Evolutionary conservation across 92 coral and sea anemone species (phyloP), one percentile per base, ranked within the genome.

Genomic region (Anthopleura xanthogrammica): DNA sequence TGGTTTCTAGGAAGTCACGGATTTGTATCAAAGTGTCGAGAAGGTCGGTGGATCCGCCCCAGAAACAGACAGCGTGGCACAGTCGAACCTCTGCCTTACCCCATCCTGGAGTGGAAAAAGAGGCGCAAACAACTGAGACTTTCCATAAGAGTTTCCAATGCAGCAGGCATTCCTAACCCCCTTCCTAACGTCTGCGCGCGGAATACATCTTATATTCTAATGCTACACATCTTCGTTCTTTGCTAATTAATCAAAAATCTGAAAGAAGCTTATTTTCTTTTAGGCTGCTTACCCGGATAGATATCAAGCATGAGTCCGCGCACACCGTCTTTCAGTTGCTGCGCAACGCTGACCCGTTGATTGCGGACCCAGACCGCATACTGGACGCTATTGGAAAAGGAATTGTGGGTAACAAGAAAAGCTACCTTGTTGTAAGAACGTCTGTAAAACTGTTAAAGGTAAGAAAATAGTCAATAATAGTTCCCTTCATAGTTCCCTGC

Each of bases 241-340:
- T 29, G 36, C 36, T 46, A 5, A 46, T 5, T 46, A 46, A 46
- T 46, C 50, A 46, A 46, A 46, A 2, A 46, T 46, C 3, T 5
- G n/a, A n/a, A 46, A 46, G 50, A 6, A 3, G 7, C 3, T 46
- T 46, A 3, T 46, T 39, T 78, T 55, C n/a, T 58, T 22, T 12
- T 29, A 52, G 60, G 3, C 43, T 20, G 5, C 86, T 79, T 73
- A 94, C 98, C 98, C 5, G 98, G 94, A 54, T 83, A 96, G 12
- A 96, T 94, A 82, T 96, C 99, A 62, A 96, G 85, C 99, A 96
- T 96, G 24, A 96, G 89, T 7, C 99, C 99, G 68, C 99, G 97
- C 72, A 92, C 99, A 79, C 99, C 99, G 72, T 94, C 98, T 41
- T 85, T 48, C 9, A 96, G 90, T 76, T 96, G 99, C 70, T 91